Conservation (phyloP, 1,140 invertebrate species). For the Cataglyphis hispanica region DNA sequence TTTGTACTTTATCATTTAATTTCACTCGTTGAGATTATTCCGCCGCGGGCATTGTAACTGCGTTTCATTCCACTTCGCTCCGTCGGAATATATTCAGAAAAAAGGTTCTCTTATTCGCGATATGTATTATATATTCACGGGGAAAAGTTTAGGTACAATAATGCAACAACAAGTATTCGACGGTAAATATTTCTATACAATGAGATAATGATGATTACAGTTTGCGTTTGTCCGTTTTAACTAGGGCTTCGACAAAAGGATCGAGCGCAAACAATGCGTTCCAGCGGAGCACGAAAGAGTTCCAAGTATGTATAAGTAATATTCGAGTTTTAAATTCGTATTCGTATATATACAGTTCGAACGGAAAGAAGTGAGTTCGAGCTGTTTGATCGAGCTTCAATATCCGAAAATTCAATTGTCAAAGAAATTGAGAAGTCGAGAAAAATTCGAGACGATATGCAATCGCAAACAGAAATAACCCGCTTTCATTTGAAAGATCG, state of each 20-base stretch:
- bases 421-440: neutral
- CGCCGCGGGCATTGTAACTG: slow-evolving; percentile 38
- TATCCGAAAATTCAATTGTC: slow-evolving; percentile 1
- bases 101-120: slow-evolving; percentile 1
- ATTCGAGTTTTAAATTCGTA: neutral
- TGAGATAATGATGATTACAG: neutral
- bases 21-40: slow-evolving; percentile 61
- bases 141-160: neutral
- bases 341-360: neutral
- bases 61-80: slow-evolving; percentile 8
- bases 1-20: slow-evolving; percentile 59
- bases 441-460: neutral
- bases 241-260: neutral
- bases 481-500: neutral
- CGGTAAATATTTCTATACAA: slow-evolving; percentile 2
- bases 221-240: neutral
- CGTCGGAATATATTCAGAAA: slow-evolving; percentile 40
- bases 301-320: neutral
- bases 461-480: slow-evolving; percentile 1
- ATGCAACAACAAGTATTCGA: slow-evolving; percentile 7
- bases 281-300: neutral
- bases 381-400: slow-evolving; percentile 19
- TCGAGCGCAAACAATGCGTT: no score
- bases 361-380: neutral
- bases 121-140: neutral